Conservation (phyloP, 2,888 invertebrate genomes). For the Rhagophthalmus giganteus region DNA sequence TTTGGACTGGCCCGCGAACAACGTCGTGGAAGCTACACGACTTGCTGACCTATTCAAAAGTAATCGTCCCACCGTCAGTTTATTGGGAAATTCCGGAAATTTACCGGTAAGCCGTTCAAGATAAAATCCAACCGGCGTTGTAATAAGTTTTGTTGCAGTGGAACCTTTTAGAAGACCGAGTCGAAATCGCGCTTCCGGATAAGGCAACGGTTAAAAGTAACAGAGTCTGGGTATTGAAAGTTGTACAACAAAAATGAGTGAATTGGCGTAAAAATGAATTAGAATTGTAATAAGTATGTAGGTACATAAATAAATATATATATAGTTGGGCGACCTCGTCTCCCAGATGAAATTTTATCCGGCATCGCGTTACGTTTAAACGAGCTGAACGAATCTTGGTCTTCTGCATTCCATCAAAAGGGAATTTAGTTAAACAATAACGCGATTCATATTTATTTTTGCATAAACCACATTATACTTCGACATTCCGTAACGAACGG, state of each 20-base stretch:
- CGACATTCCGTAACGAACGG: too few species aligned
- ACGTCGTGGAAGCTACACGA: conserved; percentile 58
- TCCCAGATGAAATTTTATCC: too few species aligned
- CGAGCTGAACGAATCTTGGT: too few species aligned
- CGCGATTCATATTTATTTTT: too few species aligned
- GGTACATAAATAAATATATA: too few species aligned
- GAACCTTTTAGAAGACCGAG: neutral
- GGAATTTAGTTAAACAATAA: too few species aligned
- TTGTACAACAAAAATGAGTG: conserved; percentile 19
- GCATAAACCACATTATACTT: too few species aligned
- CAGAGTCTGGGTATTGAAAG: conserved; percentile 57
- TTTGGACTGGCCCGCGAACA: conserved; percentile 68
- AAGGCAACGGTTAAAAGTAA: conserved; percentile 51
- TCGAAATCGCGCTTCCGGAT: conserved; percentile 50
- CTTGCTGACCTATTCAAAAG: conserved; percentile 41
- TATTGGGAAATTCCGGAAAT: conserved; percentile 57
- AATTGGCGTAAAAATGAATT: too few species aligned
- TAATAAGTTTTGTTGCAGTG: neutral
- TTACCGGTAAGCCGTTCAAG: conserved; percentile 42
- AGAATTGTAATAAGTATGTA: too few species aligned
- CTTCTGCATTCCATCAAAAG: too few species aligned
- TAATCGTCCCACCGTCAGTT: conserved; percentile 48
- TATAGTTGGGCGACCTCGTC: too few species aligned
- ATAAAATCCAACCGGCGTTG: neutral
- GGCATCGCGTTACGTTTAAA: too few species aligned